phyloP scores from a whole-genome alignment of 2,797 vertebrate species.

The Mormyrops attenuatus region DNA sequence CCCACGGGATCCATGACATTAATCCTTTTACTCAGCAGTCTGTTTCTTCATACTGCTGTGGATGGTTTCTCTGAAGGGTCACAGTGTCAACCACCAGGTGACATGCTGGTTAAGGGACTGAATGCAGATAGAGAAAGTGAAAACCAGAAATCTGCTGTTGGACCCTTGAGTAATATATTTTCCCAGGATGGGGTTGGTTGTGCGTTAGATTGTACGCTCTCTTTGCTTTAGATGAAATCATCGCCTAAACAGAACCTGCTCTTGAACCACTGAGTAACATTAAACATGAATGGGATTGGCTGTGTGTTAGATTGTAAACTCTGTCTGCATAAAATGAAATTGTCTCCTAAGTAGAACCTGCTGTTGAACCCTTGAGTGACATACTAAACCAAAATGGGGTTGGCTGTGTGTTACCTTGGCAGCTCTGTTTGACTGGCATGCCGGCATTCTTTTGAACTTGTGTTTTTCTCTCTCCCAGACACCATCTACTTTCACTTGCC shows the following conservation, averaged over 20 bases:
- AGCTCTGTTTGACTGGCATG: background rate
- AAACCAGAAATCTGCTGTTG: background rate
- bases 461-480: conserved; percentile 49
- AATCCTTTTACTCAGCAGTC: background rate
- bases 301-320: background rate
- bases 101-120: background rate
- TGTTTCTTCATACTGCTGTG: background rate
- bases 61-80: background rate
- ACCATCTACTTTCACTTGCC: conserved; percentile 93
- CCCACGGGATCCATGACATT: background rate
- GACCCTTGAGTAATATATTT: background rate
- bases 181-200: background rate
- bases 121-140: background rate
- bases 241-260: background rate
- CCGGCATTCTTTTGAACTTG: background rate
- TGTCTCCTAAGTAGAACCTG: background rate
- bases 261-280: background rate
- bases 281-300: background rate
- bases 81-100: background rate
- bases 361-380: background rate
- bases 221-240: background rate
- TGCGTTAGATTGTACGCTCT: background rate
- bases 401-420: background rate
- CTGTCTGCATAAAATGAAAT: background rate
- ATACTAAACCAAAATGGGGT: background rate